Base-by-base conservation (phyloP, 2,888 invertebrate species). In the Campopleginae sp. region DNA sequence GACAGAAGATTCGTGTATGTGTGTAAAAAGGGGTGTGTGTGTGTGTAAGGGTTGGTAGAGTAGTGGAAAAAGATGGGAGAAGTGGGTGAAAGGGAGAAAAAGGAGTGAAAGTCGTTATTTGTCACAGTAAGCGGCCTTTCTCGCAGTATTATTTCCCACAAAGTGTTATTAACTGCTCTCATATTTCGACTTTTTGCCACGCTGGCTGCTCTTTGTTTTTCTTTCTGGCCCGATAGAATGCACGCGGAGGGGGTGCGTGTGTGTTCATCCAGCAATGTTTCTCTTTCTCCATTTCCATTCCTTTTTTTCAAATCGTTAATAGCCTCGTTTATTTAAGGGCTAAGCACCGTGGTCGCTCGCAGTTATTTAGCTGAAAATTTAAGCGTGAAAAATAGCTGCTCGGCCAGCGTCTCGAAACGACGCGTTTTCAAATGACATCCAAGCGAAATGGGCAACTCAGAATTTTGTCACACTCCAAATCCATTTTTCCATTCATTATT, bases 141-240 rank as follows among this genome's bases (percentile, higher is more conserved):
- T 92, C 91, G 92, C 91, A 93, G 93, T 93, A 93, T 93, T 93
- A 93, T 93, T 93, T 93, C 91, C 93, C 93, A 90, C 92, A 93
- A 93, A 93, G 93, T 93, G 93, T 93, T 93, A 93, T 93, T 93
- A 93, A 93, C 93, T 93, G 93, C 93, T 90, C 92, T 91, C 93
- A 93, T 93, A 93, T 93, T 93, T 93, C 90, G 92, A 90, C 91
- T 91, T 92, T 93, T 93, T 86, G 65, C 81, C 46, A n/a, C n/a
- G 12, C 79, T 48, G 61, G 46, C 12, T 44, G 54, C 63, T 77
- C 51, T 83, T 81, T 84, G 83, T 88, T 88, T 82, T 77, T 87
- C 86, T 80, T 84, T 87, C 86, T 81, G 84, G 80, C 27, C 79
- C 86, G 85, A 81, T 84, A 88, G 80, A 84, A 82, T 84, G 81